These are phyloP conservation scores for Samia ricini DNA, from an alignment of 1,140 invertebrate species.

Conservation along the genomic window DNA sequence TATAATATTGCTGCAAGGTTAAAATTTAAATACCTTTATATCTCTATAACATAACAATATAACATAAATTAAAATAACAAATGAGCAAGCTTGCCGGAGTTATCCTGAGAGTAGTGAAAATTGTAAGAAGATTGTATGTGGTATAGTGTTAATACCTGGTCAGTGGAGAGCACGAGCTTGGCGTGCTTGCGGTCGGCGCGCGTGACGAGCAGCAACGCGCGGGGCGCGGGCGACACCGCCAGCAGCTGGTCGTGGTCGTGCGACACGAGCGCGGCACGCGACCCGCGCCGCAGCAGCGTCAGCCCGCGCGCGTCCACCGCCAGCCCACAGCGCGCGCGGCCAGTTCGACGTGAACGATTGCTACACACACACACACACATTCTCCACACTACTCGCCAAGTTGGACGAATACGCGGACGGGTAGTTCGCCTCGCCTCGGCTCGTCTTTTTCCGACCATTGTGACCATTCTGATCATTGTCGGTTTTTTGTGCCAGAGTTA, in stretches of 20 bases:
- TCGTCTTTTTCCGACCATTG: not conserved
- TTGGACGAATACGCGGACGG: too few species aligned
- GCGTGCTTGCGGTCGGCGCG: slow-evolving; percentile 90
- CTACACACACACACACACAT: slow-evolving; percentile 60
- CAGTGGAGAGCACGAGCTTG: slow-evolving; percentile 93
- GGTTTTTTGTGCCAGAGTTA: too few species aligned
- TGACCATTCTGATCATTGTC: not conserved
- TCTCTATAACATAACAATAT: not conserved
- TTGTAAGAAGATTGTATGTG: not conserved
- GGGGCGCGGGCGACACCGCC: slow-evolving; percentile 92
- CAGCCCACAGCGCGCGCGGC: slow-evolving; percentile 92
- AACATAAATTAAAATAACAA: too few species aligned
- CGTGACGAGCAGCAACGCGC: slow-evolving; percentile 94
- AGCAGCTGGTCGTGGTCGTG: slow-evolving; percentile 93
- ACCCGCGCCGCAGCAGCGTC: slow-evolving; percentile 92
- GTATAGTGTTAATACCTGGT: slow-evolving; percentile 82
- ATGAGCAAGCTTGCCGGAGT: too few species aligned
- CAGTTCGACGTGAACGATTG: slow-evolving; percentile 98
- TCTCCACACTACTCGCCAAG: too few species aligned
- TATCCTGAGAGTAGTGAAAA: not conserved
- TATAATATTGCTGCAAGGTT: too few species aligned
- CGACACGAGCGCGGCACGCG: slow-evolving; percentile 91
- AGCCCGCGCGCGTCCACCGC: slow-evolving; percentile 96
- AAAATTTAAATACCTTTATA: too few species aligned
- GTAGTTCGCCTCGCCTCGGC: too few species aligned